These are phyloP conservation scores for Phortica magna DNA, from an alignment of 2,888 invertebrate genomes.

Conservation along the genomic window DNA sequence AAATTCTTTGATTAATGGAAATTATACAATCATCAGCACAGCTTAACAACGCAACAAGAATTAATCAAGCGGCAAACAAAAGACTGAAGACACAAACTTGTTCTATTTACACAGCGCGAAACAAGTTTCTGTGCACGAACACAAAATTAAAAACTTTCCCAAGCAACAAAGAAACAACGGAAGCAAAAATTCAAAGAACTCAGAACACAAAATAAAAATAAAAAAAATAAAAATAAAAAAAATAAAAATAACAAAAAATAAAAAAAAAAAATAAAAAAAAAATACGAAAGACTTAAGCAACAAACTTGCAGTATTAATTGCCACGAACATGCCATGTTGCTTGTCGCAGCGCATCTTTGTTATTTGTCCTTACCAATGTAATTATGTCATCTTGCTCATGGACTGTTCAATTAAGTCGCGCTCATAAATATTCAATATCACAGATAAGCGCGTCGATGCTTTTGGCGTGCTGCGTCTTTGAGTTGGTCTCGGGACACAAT, in stretches of 20 bases:
- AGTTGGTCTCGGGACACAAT: neutral
- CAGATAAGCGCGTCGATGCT: neutral
- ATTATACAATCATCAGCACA: neutral
- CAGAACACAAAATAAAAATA: neutral
- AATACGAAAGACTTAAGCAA: slow-evolving; percentile 42
- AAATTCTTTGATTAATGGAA: neutral
- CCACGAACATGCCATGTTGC: neutral
- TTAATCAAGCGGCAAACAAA: neutral
- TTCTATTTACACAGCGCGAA: neutral
- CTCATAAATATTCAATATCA: slow-evolving; percentile 24
- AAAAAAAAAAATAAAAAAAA: neutral
- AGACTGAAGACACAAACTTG: slow-evolving; percentile 51
- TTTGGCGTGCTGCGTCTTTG: neutral
- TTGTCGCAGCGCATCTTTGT: neutral
- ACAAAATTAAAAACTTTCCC: neutral
- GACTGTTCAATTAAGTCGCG: slow-evolving; percentile 10
- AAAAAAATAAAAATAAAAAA: neutral
- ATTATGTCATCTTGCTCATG: slow-evolving; percentile 11
- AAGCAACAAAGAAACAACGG: neutral
- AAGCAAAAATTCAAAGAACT: neutral
- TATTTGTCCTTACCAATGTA: neutral
- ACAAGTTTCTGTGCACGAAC: neutral
- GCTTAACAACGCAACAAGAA: neutral
- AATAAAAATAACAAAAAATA: neutral
- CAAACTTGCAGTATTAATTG: slow-evolving; percentile 42